These are phyloP conservation scores for Drosophila cardini DNA, from an alignment of 1,140 invertebrate genomes.

Conservation along the genomic window DNA sequence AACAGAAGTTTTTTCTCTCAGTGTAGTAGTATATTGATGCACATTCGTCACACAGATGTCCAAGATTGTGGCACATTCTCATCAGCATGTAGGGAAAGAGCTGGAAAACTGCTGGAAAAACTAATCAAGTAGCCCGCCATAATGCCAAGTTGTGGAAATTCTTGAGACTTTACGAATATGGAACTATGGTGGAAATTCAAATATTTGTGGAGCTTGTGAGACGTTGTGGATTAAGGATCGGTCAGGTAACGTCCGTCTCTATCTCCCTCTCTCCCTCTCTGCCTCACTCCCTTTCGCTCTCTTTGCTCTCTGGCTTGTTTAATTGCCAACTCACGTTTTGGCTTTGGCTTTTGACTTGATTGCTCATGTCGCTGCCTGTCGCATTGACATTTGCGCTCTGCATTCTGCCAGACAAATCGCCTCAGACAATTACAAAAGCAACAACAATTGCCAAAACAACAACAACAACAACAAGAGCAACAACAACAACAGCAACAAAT, in stretches of 20 bases:
- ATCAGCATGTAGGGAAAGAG: slow-evolving; percentile 31
- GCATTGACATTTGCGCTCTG: slow-evolving; percentile 57
- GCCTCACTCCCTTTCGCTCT: background rate
- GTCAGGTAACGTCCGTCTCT: slow-evolving; percentile 2
- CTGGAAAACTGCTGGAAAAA: slow-evolving; percentile 19
- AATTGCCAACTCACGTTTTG: slow-evolving; percentile 82
- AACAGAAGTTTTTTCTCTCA: too few species aligned
- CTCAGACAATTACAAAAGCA: slow-evolving; percentile 47
- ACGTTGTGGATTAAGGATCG: slow-evolving; percentile 17
- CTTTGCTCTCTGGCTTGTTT: slow-evolving; percentile 44
- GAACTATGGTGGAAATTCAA: slow-evolving; percentile 20
- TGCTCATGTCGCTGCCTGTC: slow-evolving; percentile 38
- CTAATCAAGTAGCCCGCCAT: slow-evolving; percentile 45
- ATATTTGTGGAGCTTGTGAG: slow-evolving; percentile 17
- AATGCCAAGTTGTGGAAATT: background rate
- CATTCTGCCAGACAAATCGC: slow-evolving; percentile 74
- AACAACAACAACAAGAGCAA: slow-evolving; percentile 41
- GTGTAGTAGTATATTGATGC: slow-evolving; percentile 39
- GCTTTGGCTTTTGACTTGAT: slow-evolving; percentile 66
- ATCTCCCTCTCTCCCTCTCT: slow-evolving; percentile 1
- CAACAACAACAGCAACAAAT: slow-evolving; percentile 31
- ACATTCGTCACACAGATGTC: slow-evolving; percentile 69
- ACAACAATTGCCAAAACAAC: slow-evolving; percentile 50
- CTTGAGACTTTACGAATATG: slow-evolving; percentile 11
- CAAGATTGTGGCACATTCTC: slow-evolving; percentile 30